phyloP scores from a whole-genome alignment of 2,888 invertebrate species.

The Hymenopus coronatus region DNA sequence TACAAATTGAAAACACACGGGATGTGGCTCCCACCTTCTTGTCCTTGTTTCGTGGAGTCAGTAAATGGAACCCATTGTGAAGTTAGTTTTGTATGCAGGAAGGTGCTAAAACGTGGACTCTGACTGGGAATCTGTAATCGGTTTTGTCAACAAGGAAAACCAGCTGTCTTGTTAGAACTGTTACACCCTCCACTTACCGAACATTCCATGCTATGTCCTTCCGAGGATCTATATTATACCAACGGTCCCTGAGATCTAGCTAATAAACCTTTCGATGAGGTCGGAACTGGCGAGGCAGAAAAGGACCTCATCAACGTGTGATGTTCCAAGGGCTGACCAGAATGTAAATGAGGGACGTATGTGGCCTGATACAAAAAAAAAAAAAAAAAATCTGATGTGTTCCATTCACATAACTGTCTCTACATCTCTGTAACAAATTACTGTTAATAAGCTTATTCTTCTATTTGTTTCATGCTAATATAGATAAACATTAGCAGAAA shows the following conservation, averaged over 20 bases:
- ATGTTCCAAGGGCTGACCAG: background rate
- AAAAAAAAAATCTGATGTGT: too few species aligned
- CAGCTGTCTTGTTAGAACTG: background rate
- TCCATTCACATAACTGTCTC: too few species aligned
- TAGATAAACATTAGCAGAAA: too few species aligned
- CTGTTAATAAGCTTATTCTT: too few species aligned
- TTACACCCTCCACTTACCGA: background rate
- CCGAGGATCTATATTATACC: background rate
- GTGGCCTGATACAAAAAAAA: too few species aligned
- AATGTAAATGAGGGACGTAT: background rate
- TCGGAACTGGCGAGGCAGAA: background rate
- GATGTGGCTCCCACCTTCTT: background rate
- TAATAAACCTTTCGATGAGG: background rate
- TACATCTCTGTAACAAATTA: too few species aligned
- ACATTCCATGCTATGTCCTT: background rate
- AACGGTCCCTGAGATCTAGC: background rate
- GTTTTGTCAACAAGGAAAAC: background rate
- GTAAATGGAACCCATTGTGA: background rate
- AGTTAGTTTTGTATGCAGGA: background rate
- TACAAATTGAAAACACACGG: background rate
- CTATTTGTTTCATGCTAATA: too few species aligned
- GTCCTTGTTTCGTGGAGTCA: background rate
- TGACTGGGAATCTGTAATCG: background rate
- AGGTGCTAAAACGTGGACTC: background rate
- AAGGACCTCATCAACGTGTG: background rate